These are phyloP conservation scores for Scrobipalpa costella DNA, from an alignment of 2,888 invertebrate species.

Conservation along the genomic window DNA sequence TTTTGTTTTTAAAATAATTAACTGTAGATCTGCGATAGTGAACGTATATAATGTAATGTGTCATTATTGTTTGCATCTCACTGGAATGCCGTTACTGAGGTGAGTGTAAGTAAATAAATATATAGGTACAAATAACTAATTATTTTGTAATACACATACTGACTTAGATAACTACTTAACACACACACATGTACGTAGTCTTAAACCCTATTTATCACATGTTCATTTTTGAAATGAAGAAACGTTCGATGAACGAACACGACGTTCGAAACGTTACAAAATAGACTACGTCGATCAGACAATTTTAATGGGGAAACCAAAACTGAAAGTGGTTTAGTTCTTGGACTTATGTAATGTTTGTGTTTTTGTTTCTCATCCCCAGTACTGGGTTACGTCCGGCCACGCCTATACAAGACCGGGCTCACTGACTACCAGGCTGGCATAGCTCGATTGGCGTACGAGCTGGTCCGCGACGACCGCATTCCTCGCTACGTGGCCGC, in stretches of 20 bases:
- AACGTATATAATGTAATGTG: neutral
- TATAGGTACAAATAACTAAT: neutral
- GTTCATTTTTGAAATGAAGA: too few species aligned
- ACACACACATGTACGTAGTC: too few species aligned
- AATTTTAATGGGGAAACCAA: too few species aligned
- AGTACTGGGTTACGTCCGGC: conserved; percentile 67
- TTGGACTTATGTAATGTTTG: neutral
- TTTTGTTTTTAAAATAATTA: too few species aligned
- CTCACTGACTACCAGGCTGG: conserved; percentile 64
- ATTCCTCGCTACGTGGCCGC: conserved; percentile 60
- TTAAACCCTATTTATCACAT: too few species aligned
- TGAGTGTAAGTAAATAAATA: neutral
- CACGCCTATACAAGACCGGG: conserved; percentile 60
- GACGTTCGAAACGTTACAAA: too few species aligned
- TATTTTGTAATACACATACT: too few species aligned
- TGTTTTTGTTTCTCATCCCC: conserved; percentile 30
- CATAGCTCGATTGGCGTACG: conserved; percentile 68
- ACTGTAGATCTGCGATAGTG: too few species aligned
- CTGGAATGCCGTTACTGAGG: conserved; percentile 1
- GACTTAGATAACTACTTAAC: too few species aligned
- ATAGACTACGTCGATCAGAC: too few species aligned
- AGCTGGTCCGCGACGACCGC: conserved; percentile 64
- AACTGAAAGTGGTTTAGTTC: neutral
- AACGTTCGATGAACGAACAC: too few species aligned
- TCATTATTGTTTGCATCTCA: conserved; percentile 8